Percentiles rank a stretch among this genome's conserved stretches.
Conservation (phyloP, 2,113 vertebrate species). For the Pholis gunnellus region DNA sequence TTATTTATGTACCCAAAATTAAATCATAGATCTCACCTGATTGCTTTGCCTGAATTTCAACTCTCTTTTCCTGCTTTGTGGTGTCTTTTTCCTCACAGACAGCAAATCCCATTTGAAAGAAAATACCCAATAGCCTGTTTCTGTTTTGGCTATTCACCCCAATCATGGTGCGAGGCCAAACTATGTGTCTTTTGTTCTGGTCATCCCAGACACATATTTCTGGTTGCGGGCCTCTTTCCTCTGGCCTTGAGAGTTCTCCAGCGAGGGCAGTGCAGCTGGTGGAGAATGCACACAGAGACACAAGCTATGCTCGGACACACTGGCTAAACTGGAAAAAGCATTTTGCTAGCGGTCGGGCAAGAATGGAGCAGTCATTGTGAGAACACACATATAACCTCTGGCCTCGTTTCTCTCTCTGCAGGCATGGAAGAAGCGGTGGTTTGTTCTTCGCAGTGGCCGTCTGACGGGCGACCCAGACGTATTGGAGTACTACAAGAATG, state of each 20-base stretch:
- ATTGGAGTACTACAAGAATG: slow-evolving; percentile 99
- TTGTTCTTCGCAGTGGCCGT: slow-evolving; percentile 96
- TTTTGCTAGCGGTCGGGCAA: slow-evolving; percentile 50
- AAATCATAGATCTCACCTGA: slow-evolving; percentile 13
- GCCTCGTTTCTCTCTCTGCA: slow-evolving; percentile 71
- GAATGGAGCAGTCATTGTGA: slow-evolving; percentile 64
- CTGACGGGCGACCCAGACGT: slow-evolving; percentile 97
- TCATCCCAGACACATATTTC: slow-evolving; percentile 70
- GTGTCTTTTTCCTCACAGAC: slow-evolving; percentile 28
- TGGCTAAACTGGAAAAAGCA: slow-evolving; percentile 55
- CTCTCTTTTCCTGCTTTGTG: slow-evolving; percentile 18
- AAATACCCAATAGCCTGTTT: slow-evolving; percentile 53
- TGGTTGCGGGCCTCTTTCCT: slow-evolving; percentile 65
- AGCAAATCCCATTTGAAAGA: slow-evolving; percentile 47
- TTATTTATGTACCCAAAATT: neutral
- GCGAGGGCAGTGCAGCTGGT: slow-evolving; percentile 52
- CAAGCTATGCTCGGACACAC: slow-evolving; percentile 46
- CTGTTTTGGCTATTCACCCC: slow-evolving; percentile 52
- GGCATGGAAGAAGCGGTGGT: slow-evolving; percentile 99
- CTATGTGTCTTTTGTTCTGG: slow-evolving; percentile 74
- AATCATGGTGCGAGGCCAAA: slow-evolving; percentile 64
- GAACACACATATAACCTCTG: slow-evolving; percentile 68
- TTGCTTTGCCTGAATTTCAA: slow-evolving; percentile 22
- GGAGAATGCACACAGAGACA: slow-evolving; percentile 44
- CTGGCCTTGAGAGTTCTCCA: slow-evolving; percentile 42